Evolutionary conservation across 2,888 invertebrate genomes (phyloP).

Genomic region (Callimorpha dominula): DNA sequence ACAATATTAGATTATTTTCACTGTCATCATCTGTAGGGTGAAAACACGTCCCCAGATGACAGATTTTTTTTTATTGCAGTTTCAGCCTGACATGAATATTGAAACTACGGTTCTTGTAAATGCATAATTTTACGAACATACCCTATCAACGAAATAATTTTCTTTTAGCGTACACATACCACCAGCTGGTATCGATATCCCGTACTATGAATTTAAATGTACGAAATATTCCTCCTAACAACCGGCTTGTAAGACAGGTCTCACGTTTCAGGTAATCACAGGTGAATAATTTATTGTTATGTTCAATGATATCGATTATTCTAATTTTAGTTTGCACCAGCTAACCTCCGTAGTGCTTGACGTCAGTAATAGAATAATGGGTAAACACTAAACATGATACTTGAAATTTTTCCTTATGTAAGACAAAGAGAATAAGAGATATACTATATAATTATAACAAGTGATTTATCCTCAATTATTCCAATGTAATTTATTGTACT

Average conservation of each 20-base stretch:
- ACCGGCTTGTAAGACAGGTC: neutral
- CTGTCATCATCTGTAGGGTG: too few species aligned
- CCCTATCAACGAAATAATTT: neutral
- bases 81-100: too few species aligned
- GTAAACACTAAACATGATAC: neutral
- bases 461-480: neutral
- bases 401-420: constrained; percentile 1
- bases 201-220: neutral
- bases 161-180: too few species aligned
- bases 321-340: constrained; percentile 24
- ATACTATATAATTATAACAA: neutral
- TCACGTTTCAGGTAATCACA: neutral
- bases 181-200: neutral
- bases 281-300: constrained; percentile 19
- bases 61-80: too few species aligned
- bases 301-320: constrained; percentile 39
- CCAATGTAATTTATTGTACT: neutral
- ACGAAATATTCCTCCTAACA: neutral
- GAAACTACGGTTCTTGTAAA: neutral
- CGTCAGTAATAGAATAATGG: constrained; percentile 1
- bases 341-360: constrained; percentile 6
- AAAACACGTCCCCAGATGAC: too few species aligned
- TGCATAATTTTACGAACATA: too few species aligned
- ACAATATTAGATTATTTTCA: too few species aligned
- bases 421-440: neutral